Evolutionary conservation across 2,113 vertebrate species (phyloP).

Genomic region (Microcebus tavaratra): DNA sequence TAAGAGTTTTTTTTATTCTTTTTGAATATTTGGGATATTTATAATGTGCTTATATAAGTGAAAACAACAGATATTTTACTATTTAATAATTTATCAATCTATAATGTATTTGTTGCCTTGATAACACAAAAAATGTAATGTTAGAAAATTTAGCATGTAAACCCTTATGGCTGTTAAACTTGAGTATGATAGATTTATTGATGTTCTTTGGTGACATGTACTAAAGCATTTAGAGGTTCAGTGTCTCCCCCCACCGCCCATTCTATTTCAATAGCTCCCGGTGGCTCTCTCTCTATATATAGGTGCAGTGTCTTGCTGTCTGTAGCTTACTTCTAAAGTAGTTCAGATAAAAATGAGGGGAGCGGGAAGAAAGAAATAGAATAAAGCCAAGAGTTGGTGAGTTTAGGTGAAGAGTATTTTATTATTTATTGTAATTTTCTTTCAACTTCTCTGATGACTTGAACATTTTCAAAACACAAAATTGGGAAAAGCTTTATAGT

Average conservation of each 20-base stretch:
- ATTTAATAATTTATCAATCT: conserved; percentile 11
- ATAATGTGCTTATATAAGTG: conserved; percentile 16
- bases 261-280: too few species aligned
- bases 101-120: not conserved
- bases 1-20: not conserved
- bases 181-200: not conserved
- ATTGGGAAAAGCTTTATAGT: too few species aligned
- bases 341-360: not conserved
- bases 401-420: not conserved
- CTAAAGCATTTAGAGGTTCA: conserved; percentile 19
- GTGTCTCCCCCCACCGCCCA: not conserved
- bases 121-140: conserved; percentile 18
- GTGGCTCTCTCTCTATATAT: too few species aligned
- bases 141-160: not conserved
- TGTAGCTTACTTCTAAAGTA: not conserved
- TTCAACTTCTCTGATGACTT: too few species aligned
- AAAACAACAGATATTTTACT: not conserved
- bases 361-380: not conserved
- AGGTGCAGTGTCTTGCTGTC: not conserved
- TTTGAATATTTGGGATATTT: not conserved
- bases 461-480: too few species aligned
- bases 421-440: conserved; percentile 31
- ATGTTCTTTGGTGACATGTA: not conserved
- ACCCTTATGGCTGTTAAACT: not conserved
- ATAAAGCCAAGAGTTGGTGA: not conserved